phyloP scores from a whole-genome alignment of 2,797 vertebrate genomes.

The Philypnodon macrostomus region DNA sequence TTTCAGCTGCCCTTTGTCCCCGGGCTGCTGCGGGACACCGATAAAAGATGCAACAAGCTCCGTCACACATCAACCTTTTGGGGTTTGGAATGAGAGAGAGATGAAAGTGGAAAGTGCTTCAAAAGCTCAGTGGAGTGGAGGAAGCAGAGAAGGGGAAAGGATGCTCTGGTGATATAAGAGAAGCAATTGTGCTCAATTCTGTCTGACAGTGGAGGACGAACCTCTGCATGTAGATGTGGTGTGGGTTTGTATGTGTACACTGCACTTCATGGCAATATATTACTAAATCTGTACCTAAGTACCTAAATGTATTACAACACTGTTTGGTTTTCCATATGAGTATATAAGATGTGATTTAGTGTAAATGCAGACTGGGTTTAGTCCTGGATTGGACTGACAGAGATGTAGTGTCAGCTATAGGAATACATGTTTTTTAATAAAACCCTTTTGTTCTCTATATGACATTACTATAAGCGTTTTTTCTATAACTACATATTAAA shows the following conservation, averaged over 20 bases:
- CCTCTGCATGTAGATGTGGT: constrained; percentile 17
- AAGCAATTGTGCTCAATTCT: constrained; percentile 14
- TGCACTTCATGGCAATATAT: neutral
- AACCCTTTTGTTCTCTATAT: no score
- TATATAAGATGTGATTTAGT: no score
- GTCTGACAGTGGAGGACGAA: constrained; percentile 5
- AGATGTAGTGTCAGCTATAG: no score
- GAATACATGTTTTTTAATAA: no score
- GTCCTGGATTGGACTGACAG: no score
- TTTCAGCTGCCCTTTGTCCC: constrained; percentile 61
- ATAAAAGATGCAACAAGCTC: constrained; percentile 62
- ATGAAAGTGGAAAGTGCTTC: constrained; percentile 44
- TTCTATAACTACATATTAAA: constrained; percentile 6
- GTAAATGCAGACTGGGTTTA: no score
- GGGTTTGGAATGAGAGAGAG: constrained; percentile 18
- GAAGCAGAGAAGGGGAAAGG: neutral
- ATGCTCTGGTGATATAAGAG: constrained; percentile 38
- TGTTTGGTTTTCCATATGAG: no score
- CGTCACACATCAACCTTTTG: constrained; percentile 55
- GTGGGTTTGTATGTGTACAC: constrained; percentile 4
- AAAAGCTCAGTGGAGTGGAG: constrained; percentile 42
- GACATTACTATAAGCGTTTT: constrained; percentile 10
- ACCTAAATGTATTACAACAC: no score
- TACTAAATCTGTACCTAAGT: no score
- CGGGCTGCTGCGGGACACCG: constrained; percentile 46